A percentile compares a stretch with the other conserved stretches of the same genome.
Conservation (phyloP, 2,797 vertebrate genomes). For the Okamejei kenojei region DNA sequence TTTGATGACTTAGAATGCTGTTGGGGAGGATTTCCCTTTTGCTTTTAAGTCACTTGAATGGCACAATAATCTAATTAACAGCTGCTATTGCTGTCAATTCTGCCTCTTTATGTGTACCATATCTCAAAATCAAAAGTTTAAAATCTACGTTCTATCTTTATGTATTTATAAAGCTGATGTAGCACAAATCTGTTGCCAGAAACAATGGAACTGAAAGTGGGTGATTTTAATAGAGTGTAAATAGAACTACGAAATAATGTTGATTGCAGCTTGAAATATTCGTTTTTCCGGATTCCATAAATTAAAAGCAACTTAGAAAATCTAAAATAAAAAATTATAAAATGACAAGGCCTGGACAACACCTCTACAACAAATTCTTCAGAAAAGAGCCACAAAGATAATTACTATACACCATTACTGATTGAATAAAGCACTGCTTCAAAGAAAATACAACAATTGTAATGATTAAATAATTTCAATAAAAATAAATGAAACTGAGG, state of each 20-base stretch:
- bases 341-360: neutral
- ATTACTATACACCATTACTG: neutral
- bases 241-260: too few species aligned
- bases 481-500: neutral
- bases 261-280: neutral
- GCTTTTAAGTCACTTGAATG: too few species aligned
- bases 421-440: neutral
- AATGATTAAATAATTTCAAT: neutral
- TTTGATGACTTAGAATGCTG: too few species aligned
- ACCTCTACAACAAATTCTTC: neutral
- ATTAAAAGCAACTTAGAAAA: neutral
- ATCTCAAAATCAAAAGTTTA: neutral
- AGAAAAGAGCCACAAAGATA: neutral
- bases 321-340: too few species aligned
- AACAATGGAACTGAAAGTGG: neutral
- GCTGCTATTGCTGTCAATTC: neutral
- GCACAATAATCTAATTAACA: neutral
- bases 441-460: neutral
- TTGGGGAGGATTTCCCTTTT: too few species aligned
- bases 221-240: neutral
- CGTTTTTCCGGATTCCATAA: neutral
- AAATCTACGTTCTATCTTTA: neutral
- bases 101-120: neutral
- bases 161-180: neutral
- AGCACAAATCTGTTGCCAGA: neutral